Base-by-base conservation (phyloP, 2,797 vertebrate genomes). In the Acipenser oxyrinchus region DNA sequence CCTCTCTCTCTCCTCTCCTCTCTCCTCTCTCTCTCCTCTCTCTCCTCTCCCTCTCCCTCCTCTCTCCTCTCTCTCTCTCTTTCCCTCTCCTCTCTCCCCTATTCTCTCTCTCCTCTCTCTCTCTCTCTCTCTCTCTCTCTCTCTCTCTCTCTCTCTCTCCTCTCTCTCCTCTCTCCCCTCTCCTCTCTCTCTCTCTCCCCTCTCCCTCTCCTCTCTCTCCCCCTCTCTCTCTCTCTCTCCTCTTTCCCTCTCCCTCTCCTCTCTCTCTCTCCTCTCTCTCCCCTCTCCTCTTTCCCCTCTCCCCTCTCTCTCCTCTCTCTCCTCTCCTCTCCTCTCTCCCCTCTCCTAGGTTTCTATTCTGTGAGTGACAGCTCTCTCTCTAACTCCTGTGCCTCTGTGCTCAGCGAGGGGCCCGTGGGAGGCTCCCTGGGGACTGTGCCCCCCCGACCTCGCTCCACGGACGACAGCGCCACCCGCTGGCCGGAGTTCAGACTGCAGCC, bases 301-400 rank as follows among this genome's bases (percentile, higher is more conserved):
- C 62, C 70, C 75, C 73, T 72, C 66, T 65, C 68, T 72, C 68
- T 73, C 67, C 57, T 65, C 12, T 72, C 72, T 62, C 69, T 67
- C 57, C 51, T 53, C 58, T 58, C 18, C 51, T 53, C 67, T 58
- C 51, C 62, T 66, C 50, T 70, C 62, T 51, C 62, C 72, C 72
- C 75, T 74, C 71, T 60, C 37, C 10, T 67, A 92, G 89, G 89
- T 68, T 91, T 91, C 78, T 91, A 91, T 69, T 91, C 89, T 0
- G 90, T 91, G 60, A 92, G 89, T 18, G 90, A 88, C 55, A 91
- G 88, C 75, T 92, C 91, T 59, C 83, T 92, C n/a, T 93, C 92
- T 0, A 88, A 91, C 79, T 94, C 92, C 2, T 88, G 88, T 75
- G 87, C 88, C 79, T 93, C 91, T 0, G 88, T 93, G 71, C 89